A percentile compares a stretch with the other conserved stretches of the same genome.
Evolutionary conservation across 2,113 vertebrate genomes (phyloP).

Genomic region (Crotalus helleri): DNA sequence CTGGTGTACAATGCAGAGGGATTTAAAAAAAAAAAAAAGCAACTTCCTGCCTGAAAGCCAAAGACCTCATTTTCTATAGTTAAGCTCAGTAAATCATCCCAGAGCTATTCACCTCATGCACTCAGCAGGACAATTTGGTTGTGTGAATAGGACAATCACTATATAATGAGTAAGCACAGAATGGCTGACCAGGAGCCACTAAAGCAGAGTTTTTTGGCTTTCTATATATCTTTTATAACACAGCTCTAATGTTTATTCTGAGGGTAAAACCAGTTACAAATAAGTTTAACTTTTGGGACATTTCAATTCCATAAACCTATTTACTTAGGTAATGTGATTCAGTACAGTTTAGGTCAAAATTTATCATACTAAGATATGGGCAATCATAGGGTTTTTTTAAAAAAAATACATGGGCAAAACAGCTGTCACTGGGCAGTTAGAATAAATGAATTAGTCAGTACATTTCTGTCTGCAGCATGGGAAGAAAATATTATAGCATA

Average conservation of each 20-base stretch:
- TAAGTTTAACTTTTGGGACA: background rate
- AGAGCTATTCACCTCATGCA: background rate
- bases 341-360: background rate
- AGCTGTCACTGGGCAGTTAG: background rate
- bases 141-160: background rate
- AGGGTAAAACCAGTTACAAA: background rate
- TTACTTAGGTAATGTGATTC: background rate
- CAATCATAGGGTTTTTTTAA: background rate
- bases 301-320: background rate
- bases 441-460: slow-evolving; percentile 16
- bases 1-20: background rate
- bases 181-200: background rate
- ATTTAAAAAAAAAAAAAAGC: background rate
- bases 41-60: background rate
- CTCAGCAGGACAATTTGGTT: background rate
- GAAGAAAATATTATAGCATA: background rate
- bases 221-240: background rate
- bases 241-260: background rate
- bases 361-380: background rate
- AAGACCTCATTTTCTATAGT: background rate
- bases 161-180: background rate
- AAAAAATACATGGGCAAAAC: background rate
- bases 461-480: background rate
- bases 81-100: background rate
- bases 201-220: background rate